These are phyloP conservation scores for Sphaerodactylus townsendi DNA, from an alignment of 2,113 vertebrate genomes.

Conservation along the genomic window DNA sequence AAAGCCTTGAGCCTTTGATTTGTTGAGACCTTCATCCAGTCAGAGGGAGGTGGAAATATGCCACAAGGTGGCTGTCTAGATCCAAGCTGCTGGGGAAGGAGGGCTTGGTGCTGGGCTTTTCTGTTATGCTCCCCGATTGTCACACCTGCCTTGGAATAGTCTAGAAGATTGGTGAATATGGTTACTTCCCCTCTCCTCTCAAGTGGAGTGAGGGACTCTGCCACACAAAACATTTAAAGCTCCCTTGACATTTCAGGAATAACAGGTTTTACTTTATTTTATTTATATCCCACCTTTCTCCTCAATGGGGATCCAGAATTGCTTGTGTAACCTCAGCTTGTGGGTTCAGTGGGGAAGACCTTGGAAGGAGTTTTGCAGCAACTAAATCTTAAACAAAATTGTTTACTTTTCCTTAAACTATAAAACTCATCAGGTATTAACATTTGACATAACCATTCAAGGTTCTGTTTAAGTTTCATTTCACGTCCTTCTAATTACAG, in stretches of 20 bases:
- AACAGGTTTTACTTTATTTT: neutral
- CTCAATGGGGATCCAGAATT: too few relatives aligned
- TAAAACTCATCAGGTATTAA: too few relatives aligned
- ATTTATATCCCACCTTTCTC: too few relatives aligned
- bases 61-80: conserved; percentile 40
- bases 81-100: neutral
- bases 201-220: neutral
- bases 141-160: neutral
- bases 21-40: conserved; percentile 2
- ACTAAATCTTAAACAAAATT: too few relatives aligned
- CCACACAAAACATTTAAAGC: neutral
- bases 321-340: too few relatives aligned
- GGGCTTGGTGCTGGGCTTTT: neutral
- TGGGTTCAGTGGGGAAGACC: too few relatives aligned
- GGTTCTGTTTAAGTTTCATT: too few relatives aligned
- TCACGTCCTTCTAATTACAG: too few relatives aligned
- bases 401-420: too few relatives aligned
- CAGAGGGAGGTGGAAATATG: neutral
- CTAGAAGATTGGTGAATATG: neutral
- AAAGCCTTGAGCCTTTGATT: conserved; percentile 21
- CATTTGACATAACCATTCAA: too few relatives aligned
- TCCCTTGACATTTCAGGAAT: neutral
- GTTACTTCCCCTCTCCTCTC: neutral
- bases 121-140: too few relatives aligned
- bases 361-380: too few relatives aligned